Conservation (phyloP, 2,113 vertebrate genomes). For the Daubentonia madagascariensis region DNA sequence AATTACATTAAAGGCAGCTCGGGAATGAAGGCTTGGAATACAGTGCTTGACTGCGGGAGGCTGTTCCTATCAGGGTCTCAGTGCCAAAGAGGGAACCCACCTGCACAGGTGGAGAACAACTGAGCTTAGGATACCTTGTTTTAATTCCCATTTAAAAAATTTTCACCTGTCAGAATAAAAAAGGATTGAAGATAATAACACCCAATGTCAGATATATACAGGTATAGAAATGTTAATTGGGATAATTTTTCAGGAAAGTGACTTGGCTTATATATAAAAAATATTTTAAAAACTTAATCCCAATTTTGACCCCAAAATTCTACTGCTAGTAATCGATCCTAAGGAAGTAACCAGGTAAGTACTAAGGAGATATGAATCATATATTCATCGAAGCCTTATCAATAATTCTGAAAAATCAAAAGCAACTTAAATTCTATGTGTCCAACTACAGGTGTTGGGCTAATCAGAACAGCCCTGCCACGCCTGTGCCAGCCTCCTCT, state of each 20-base stretch:
- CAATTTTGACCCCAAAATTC: not conserved
- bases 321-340: not conserved
- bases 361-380: not conserved
- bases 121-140: not conserved
- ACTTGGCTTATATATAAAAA: not conserved
- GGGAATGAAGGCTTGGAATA: not conserved
- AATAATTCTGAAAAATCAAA: not conserved
- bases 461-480: not conserved
- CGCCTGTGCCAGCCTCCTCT: not conserved
- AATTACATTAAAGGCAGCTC: rapidly evolving
- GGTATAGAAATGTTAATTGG: not conserved
- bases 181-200: not conserved
- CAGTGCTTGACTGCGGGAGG: rapidly evolving
- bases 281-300: not conserved
- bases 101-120: not conserved
- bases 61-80: not conserved
- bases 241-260: not conserved
- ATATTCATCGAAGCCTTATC: not conserved
- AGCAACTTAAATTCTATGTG: not conserved
- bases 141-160: not conserved
- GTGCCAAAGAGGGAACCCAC: not conserved
- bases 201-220: not conserved
- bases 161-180: not conserved
- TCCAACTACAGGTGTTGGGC: not conserved
- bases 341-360: not conserved